Conservation (phyloP, 2,888 invertebrate genomes). For the Oxystoma pomonae region DNA sequence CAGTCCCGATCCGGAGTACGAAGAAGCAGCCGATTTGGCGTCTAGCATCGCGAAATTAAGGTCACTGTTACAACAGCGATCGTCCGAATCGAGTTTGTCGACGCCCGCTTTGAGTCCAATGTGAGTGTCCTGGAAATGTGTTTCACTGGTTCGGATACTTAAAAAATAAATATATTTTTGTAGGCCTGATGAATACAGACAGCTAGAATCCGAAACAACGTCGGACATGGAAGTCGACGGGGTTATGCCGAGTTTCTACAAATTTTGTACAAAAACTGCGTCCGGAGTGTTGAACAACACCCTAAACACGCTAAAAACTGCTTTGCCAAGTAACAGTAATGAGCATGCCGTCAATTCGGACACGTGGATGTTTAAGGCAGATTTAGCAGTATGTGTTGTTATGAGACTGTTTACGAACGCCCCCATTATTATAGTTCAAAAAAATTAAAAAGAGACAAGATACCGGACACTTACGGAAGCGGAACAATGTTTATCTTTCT, state of each 20-base stretch:
- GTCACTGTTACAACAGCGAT: slow-evolving; percentile 59
- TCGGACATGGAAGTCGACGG: slow-evolving; percentile 40
- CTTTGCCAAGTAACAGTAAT: slow-evolving; percentile 52
- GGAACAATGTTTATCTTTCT: no score
- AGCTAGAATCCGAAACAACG: slow-evolving; percentile 25
- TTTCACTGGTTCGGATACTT: neutral
- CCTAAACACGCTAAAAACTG: slow-evolving; percentile 70
- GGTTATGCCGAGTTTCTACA: slow-evolving; percentile 48
- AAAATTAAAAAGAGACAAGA: no score
- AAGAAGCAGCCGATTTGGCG: slow-evolving; percentile 68
- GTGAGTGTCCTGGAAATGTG: slow-evolving; percentile 30
- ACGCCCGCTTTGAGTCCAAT: slow-evolving; percentile 47
- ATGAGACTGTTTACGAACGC: no score
- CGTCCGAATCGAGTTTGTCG: slow-evolving; percentile 42
- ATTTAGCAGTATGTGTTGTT: slow-evolving; percentile 15
- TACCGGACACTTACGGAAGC: no score
- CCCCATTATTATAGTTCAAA: no score
- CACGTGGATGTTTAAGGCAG: slow-evolving; percentile 20
- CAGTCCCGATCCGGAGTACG: slow-evolving; percentile 60
- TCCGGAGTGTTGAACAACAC: slow-evolving; percentile 68
- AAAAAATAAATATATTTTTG: neutral
- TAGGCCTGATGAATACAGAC: slow-evolving; percentile 32
- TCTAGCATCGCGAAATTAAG: slow-evolving; percentile 67
- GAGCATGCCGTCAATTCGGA: slow-evolving; percentile 14
- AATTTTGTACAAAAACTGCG: slow-evolving; percentile 71